phyloP scores from a whole-genome alignment of 2,888 invertebrate genomes.

The Blastobasis adustella region DNA sequence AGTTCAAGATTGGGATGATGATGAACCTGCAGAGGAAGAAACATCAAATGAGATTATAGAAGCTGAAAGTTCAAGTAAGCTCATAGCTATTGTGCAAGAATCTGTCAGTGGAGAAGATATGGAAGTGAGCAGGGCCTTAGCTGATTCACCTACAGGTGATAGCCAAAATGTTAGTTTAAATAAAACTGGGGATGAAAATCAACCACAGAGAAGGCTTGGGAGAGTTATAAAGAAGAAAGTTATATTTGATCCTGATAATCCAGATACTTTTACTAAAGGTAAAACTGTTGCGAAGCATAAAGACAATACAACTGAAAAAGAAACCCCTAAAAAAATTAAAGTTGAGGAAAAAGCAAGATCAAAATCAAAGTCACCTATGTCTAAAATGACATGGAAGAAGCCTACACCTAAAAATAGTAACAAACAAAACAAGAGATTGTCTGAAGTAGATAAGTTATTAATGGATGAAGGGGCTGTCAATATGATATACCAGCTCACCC shows the following conservation, averaged over 20 bases:
- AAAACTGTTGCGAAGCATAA: constrained; percentile 41
- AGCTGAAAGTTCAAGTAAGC: constrained; percentile 22
- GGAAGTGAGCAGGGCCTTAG: constrained; percentile 20
- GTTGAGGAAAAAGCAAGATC: constrained; percentile 18
- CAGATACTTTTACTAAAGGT: constrained; percentile 64
- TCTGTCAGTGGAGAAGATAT: constrained; percentile 24
- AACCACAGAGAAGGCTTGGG: constrained; percentile 51
- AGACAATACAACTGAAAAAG: constrained; percentile 35
- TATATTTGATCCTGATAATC: constrained; percentile 83
- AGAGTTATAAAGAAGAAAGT: constrained; percentile 82
- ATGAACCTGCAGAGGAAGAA: constrained; percentile 40
- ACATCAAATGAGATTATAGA: constrained; percentile 23
- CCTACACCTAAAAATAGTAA: constrained; percentile 49
- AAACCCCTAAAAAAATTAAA: not conserved
- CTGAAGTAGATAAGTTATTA: constrained; percentile 84
- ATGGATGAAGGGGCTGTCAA: constrained; percentile 92
- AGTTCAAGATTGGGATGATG: constrained; percentile 72
- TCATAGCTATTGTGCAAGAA: constrained; percentile 24
- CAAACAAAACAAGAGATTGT: constrained; percentile 73
- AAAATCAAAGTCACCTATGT: constrained; percentile 50
- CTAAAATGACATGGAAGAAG: constrained; percentile 63
- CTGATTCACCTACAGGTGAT: constrained; percentile 36
- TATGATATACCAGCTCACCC: constrained; percentile 86
- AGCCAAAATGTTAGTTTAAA: constrained; percentile 23
- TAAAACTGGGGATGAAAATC: constrained; percentile 44